A percentile compares a stretch with the other conserved stretches of the same genome.
These are phyloP conservation scores for Microhierax caerulescens DNA, from an alignment of 2,797 vertebrate genomes.

Conservation along the genomic window DNA sequence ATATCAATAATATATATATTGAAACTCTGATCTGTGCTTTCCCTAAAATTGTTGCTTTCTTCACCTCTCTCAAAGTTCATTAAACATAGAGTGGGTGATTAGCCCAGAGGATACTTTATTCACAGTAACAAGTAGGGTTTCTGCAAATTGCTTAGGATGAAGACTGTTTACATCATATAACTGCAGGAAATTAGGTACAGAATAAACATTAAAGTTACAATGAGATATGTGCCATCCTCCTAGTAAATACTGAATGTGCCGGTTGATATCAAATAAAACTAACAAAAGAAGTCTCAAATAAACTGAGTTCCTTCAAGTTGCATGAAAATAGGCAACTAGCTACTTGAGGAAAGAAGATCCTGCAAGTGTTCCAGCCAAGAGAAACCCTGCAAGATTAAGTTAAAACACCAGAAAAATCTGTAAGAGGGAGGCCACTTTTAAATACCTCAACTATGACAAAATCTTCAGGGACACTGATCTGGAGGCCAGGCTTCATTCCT, in stretches of 20 bases:
- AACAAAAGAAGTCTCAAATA: neutral
- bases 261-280: neutral
- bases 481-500: neutral
- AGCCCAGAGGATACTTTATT: neutral
- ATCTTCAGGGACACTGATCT: slow-evolving; percentile 15
- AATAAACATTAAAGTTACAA: neutral
- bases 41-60: neutral
- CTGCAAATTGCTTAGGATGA: neutral
- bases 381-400: neutral
- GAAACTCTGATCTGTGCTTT: neutral
- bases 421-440: slow-evolving; percentile 42
- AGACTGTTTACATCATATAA: neutral
- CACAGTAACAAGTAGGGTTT: neutral
- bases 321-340: neutral
- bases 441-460: slow-evolving; percentile 32
- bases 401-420: neutral
- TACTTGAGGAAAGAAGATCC: neutral
- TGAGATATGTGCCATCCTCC: neutral
- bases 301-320: neutral
- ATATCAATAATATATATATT: too few relatives aligned
- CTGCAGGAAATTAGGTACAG: neutral
- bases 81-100: neutral
- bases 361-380: neutral
- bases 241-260: neutral
- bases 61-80: neutral